Conservation (phyloP, 2,888 invertebrate species). For the Sthenelais limicola region DNA sequence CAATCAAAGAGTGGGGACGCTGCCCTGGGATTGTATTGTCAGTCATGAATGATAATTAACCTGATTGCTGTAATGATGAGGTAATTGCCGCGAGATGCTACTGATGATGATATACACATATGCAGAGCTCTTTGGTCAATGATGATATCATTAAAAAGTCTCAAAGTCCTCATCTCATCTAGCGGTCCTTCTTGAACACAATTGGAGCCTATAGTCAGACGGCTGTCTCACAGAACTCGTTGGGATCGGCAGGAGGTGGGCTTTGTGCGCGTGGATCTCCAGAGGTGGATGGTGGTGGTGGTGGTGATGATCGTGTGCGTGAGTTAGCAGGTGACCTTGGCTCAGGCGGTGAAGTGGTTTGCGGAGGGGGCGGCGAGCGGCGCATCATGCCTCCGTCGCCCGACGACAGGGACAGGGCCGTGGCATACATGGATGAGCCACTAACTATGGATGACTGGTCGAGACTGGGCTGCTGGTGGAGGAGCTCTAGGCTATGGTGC, state of each 20-base stretch:
- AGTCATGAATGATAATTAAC: too few relatives aligned
- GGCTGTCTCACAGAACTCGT: slow-evolving; percentile 43
- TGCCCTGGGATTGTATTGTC: neutral
- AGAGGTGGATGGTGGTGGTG: slow-evolving; percentile 4
- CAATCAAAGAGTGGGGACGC: neutral
- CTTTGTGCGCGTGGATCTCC: slow-evolving; percentile 14
- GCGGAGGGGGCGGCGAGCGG: slow-evolving; percentile 34
- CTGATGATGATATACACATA: too few relatives aligned
- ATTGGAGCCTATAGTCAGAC: slow-evolving; percentile 41
- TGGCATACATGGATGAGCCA: slow-evolving; percentile 51
- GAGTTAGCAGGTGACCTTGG: slow-evolving; percentile 30
- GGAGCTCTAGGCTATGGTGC: slow-evolving; percentile 27
- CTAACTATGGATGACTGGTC: slow-evolving; percentile 51
- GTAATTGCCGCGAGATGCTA: too few relatives aligned
- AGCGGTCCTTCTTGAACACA: slow-evolving; percentile 36
- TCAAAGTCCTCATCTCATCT: too few relatives aligned
- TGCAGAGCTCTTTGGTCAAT: neutral
- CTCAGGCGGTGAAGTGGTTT: slow-evolving; percentile 33
- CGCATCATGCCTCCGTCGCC: slow-evolving; percentile 39
- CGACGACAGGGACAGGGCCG: slow-evolving; percentile 50
- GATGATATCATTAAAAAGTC: neutral
- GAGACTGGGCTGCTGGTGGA: slow-evolving; percentile 46
- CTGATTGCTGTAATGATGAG: too few relatives aligned
- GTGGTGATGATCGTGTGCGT: slow-evolving; percentile 11
- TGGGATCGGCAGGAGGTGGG: slow-evolving; percentile 29